Evolutionary conservation across 1,140 invertebrate species (phyloP), one percentile per base, ranked within the genome.

Genomic region (Colletes gigas): DNA sequence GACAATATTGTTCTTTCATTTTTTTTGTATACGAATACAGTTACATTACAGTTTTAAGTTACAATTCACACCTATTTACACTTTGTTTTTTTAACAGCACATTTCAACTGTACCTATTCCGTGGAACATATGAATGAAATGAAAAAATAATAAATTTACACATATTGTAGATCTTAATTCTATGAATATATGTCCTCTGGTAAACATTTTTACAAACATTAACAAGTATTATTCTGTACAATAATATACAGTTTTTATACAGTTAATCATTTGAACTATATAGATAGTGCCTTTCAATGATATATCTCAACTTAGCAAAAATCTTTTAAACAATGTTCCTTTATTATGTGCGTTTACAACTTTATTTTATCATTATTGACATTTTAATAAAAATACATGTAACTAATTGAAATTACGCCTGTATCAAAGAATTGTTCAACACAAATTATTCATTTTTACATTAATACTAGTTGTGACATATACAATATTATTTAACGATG

Each of bases 11-110:
- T 15, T 66, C 15, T 14, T 78, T 55, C 30, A 14, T 5, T 70
- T 63, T 30, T 4, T 72, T 72, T 77, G 41, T 55, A 63, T 44
- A 30, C 39, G 39, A 78, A 78, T 69, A 21, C 15, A 3, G 17
- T 17, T 72, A 72, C 30, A 52, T 79, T 79, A 50, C 41, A 79
- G 12, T 10, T 72, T 10, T 65, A 65, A 72, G 50, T 73, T 79
- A 73, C 39, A 65, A 73, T 73, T 73, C 30, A 73, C 19, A 55
- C 15, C 10, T 72, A 62, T 65, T 60, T 30, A 60, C 41, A 44
- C 19, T 30, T 30, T 30, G 30, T 2, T 30, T 67, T 50, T 44
- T 47, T 10, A 67, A 67, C 12, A 67, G 4, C 17, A 66, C 44
- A 50, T 21, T 67, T 67, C n/a, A 3, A 21, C 19, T 50, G n/a